Conservation (phyloP, 2,113 vertebrate species). For the pig (Sus scrofa) region T2T-Sscrofa CM000812.6:24969501-24970000, state of each 20-base stretch:
- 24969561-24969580: constrained; percentile 24
- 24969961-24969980: background rate
- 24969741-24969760: constrained; percentile 12
- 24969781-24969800: constrained; percentile 17
- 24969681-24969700: constrained; percentile 12
- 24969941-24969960: background rate
- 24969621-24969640: constrained; percentile 37
- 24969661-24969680: constrained; percentile 13
- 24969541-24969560: background rate
- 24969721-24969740: background rate
- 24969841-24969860: background rate
- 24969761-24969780: background rate
- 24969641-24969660: constrained; percentile 7
- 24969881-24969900: background rate
- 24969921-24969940: background rate
- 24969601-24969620: constrained; percentile 25
- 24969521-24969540: background rate
- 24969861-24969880: background rate
- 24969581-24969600: constrained; percentile 47
- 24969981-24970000: background rate
- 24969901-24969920: background rate
- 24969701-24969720: constrained; percentile 51
- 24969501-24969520: constrained; percentile 48
- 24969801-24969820: background rate
- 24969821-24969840: background rate